These are phyloP conservation scores for Macrosteles quadrilineatus DNA, from an alignment of 1,140 invertebrate genomes.

Conservation along the genomic window DNA sequence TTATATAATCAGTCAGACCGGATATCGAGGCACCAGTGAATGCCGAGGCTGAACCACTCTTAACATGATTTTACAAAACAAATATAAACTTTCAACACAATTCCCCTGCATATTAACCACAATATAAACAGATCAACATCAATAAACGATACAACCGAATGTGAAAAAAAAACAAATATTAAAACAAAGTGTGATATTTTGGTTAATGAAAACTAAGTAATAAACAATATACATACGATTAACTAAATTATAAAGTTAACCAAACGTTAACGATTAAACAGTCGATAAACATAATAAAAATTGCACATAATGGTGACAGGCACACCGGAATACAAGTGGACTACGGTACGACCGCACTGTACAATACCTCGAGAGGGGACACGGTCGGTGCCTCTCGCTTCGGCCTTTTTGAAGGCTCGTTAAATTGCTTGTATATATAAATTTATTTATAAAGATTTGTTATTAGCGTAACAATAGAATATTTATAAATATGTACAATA, in stretches of 20 bases:
- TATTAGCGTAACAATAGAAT: slow-evolving; percentile 5
- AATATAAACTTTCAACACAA: slow-evolving; percentile 15
- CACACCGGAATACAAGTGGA: not conserved
- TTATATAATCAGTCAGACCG: too few species aligned
- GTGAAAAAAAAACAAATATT: slow-evolving; percentile 16
- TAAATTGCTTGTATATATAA: slow-evolving; percentile 7
- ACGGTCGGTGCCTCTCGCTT: too few species aligned
- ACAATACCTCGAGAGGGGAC: too few species aligned
- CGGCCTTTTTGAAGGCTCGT: not conserved
- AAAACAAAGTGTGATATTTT: slow-evolving; percentile 23
- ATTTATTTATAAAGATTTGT: slow-evolving; percentile 16
- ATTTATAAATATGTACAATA: not conserved
- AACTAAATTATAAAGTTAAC: slow-evolving; percentile 19
- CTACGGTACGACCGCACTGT: too few species aligned
- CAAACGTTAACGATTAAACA: slow-evolving; percentile 20
- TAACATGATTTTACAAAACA: slow-evolving; percentile 17
- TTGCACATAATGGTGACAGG: slow-evolving; percentile 22
- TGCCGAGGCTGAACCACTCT: not conserved
- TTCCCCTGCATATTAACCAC: slow-evolving; percentile 10
- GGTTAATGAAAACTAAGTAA: slow-evolving; percentile 24
- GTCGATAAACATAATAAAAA: slow-evolving; percentile 19
- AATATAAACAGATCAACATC: slow-evolving; percentile 14
- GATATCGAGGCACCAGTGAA: slow-evolving; percentile 2
- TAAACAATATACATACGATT: slow-evolving; percentile 23
- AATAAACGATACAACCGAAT: slow-evolving; percentile 20